Base-by-base conservation (phyloP, 2,888 invertebrate genomes). In the Erebia aethiops region DNA sequence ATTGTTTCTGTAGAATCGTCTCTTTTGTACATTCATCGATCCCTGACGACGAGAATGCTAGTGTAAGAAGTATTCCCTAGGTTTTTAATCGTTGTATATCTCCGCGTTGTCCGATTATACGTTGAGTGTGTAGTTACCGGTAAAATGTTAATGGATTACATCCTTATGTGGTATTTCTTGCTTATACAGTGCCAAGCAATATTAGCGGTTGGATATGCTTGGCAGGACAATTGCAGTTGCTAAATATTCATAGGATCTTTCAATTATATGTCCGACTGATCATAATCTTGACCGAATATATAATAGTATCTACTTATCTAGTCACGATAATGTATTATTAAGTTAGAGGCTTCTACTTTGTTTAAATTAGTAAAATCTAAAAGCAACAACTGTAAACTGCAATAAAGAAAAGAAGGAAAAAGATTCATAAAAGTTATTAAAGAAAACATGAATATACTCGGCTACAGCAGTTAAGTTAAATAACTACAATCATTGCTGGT, bases 91-190 rank as follows among this genome's bases (percentile, higher is more conserved):
- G 65, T 18, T 43, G 65, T 43, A 65, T 43, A 54, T 64, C 61
- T 63, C 54, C 18, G 49, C 51, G 67, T 64, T 57, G 68, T 68
- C 70, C 56, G 70, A 70, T 65, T 73, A 63, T 68, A 70, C 51
- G 68, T 81, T 84, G 83, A 83, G 85, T 86, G 84, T 84, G 82
- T 87, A 82, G 82, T 84, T 82, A 81, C 79, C 41, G 81, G 83
- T 82, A 82, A 86, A 89, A 88, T 86, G 86, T 84, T 87, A 90
- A 89, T 90, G 85, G 88, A 86, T 88, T 85, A 84, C 86, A 86
- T 83, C 89, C 89, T 84, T 86, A 85, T 82, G 77, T 76, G 84
- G 87, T 74, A 79, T 77, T 70, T 74, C 63, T 69, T 70, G 64
- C 67, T 71, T 74, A 63, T 51, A 54, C 69, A 66, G 60, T 35